These are phyloP conservation scores for Pseudolaguvia tuberculata DNA, from an alignment of 2,113 vertebrate species.

Conservation along the genomic window DNA sequence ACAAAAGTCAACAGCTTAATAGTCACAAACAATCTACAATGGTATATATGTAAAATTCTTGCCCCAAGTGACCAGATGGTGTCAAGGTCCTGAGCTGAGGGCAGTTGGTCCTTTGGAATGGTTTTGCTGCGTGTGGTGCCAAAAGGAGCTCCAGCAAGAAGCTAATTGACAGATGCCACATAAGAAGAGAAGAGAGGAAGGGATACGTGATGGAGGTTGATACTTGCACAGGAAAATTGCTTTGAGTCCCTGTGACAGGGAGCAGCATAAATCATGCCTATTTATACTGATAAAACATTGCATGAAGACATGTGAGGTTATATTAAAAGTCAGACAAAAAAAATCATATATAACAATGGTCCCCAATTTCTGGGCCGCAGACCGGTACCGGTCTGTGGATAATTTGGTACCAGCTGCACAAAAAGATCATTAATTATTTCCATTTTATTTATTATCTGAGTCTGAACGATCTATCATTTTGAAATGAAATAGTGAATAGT, in stretches of 20 bases:
- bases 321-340: neutral
- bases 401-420: no score
- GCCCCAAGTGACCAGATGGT: conserved; percentile 98
- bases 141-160: conserved; percentile 86
- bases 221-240: conserved; percentile 53
- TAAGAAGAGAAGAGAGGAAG: neutral
- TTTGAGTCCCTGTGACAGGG: conserved; percentile 45
- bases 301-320: conserved; percentile 12
- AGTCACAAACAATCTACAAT: conserved; percentile 19
- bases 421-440: no score
- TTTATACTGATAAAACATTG: conserved; percentile 5
- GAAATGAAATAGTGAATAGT: no score
- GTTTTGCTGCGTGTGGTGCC: conserved; percentile 89
- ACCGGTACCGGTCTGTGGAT: no score
- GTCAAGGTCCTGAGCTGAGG: conserved; percentile 90
- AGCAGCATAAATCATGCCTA: conserved; percentile 56
- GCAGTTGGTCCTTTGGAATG: conserved; percentile 78
- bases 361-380: no score
- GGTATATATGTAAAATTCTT: conserved; percentile 57
- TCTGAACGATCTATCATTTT: no score
- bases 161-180: conserved; percentile 63
- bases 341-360: neutral
- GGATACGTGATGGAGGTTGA: conserved; percentile 33
- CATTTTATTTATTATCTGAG: no score
- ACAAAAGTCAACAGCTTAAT: neutral